Evolutionary conservation across 2,797 vertebrate species (phyloP), one percentile per base, ranked within the genome.

Genomic region (Rhincodon typus): DNA sequence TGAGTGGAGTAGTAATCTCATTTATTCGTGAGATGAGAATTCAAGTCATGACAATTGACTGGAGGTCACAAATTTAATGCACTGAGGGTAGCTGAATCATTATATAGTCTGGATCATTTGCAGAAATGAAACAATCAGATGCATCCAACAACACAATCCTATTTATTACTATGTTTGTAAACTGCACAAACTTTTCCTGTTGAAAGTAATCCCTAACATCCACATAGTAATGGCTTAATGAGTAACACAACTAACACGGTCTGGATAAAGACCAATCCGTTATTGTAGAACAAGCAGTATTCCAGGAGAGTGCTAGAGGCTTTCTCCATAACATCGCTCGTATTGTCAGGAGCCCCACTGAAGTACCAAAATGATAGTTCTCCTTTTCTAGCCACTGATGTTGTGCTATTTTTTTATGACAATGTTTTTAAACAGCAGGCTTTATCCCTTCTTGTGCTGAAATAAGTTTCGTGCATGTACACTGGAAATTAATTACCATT

Each of bases 241-340:
- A 93, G 3, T 93, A 93, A 93, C 38, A 69, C 69, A n/a, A 38
- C 90, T n/a, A 93, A 93, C 90, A 69, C n/a, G 62, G 25, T 27
- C 90, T 93, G 90, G 90, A 69, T 42, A 66, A 69, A 69, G 90
- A 93, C n/a, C n/a, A 93, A 93, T 93, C 34, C 87, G 69, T 84
- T 23, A n/a, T 50, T 53, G 69, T 27, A 74, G 50, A 95, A 77
- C 46, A 23, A 94, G 50, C 42, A 74, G 27, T 95, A 70, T 77
- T 95, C 69, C 17, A 21, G 46, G 42, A 77, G 72, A 53, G 25
- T n/a, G 94, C 72, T 77, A 50, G 70, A 95, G 94, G 72, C 30
- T 34, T 5, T 34, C 46, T 95, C 38, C 62, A 53, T 21, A 50
- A n/a, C 27, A 77, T 95, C 72, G 46, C 30, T 95, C 70, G 57